Conservation (phyloP, 1,140 invertebrate genomes). For the Alviniconcha marisindica region DNA sequence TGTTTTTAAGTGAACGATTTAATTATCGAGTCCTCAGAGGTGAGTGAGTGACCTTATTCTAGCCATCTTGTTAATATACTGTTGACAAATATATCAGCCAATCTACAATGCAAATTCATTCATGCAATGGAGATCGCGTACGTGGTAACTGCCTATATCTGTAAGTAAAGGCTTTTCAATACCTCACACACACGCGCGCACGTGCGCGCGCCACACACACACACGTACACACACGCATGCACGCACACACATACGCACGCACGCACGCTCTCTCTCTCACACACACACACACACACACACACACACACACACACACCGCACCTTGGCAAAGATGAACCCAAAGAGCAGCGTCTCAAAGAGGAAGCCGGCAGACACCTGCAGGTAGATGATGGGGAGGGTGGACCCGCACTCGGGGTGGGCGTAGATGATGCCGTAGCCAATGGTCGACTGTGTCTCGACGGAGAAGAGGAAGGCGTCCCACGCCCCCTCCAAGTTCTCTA, state of each 20-base stretch:
- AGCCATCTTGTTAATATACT: no score
- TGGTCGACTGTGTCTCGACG: slow-evolving; percentile 78
- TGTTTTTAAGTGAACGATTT: no score
- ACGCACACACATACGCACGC: background rate
- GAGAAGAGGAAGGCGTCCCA: slow-evolving; percentile 75
- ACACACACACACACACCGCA: background rate
- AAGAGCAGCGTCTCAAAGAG: slow-evolving; percentile 69
- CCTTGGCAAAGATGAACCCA: slow-evolving; percentile 63
- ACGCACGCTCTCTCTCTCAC: no score
- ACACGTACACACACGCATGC: background rate
- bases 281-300: background rate
- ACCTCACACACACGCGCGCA: no score
- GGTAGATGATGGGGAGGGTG: slow-evolving; percentile 61
- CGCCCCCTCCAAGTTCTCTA: slow-evolving; percentile 66
- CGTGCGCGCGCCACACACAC: background rate
- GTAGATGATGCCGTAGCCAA: slow-evolving; percentile 80
- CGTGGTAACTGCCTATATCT: no score
- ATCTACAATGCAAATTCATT: no score
- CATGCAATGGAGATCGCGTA: no score
- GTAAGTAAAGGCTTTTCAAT: no score
- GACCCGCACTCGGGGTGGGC: slow-evolving; percentile 79
- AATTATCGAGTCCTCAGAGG: no score
- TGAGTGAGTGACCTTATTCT: no score
- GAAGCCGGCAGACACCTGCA: slow-evolving; percentile 69
- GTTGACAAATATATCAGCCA: no score